Evolutionary conservation across 2,888 invertebrate genomes (phyloP).

Genomic region (Harpalus rubripes): DNA sequence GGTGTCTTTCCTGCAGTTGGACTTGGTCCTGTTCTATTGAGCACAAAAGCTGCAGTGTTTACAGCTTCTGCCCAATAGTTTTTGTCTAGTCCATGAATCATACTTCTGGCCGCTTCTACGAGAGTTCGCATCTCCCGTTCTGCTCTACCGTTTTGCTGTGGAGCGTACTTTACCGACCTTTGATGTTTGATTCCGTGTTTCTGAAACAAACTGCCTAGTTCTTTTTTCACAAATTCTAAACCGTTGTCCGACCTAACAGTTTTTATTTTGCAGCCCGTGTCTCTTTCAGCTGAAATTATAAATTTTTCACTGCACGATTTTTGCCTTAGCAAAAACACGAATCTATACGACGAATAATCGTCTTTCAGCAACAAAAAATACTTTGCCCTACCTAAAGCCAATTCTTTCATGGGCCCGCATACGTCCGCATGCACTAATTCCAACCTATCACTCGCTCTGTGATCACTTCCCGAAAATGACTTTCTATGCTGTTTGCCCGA

Average conservation of each 20-base stretch:
- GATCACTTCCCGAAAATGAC: too few relatives aligned
- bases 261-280: conserved; percentile 70
- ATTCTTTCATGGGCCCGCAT: too few relatives aligned
- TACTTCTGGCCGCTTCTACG: conserved; percentile 72
- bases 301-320: conserved; percentile 69
- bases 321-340: conserved; percentile 69
- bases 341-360: conserved; percentile 68
- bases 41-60: conserved; percentile 69
- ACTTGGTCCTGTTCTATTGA: conserved; percentile 69
- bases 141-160: conserved; percentile 74
- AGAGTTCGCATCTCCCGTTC: conserved; percentile 73
- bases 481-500: too few relatives aligned
- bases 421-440: too few relatives aligned
- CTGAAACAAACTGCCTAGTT: conserved; percentile 68
- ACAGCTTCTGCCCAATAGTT: conserved; percentile 74
- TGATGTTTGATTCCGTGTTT: conserved; percentile 6
- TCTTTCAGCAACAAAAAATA: conserved; percentile 67
- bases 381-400: too few relatives aligned
- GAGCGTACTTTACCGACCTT: conserved; percentile 70
- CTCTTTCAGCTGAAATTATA: conserved; percentile 70
- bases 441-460: too few relatives aligned
- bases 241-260: conserved; percentile 72
- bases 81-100: conserved; percentile 70
- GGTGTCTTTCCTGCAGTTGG: conserved; percentile 70
- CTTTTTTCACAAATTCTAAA: conserved; percentile 71